Percentiles rank a stretch among this genome's conserved stretches.
phyloP scores from a whole-genome alignment of 1,140 invertebrate species.

The Drosophila biarmipes region DNA sequence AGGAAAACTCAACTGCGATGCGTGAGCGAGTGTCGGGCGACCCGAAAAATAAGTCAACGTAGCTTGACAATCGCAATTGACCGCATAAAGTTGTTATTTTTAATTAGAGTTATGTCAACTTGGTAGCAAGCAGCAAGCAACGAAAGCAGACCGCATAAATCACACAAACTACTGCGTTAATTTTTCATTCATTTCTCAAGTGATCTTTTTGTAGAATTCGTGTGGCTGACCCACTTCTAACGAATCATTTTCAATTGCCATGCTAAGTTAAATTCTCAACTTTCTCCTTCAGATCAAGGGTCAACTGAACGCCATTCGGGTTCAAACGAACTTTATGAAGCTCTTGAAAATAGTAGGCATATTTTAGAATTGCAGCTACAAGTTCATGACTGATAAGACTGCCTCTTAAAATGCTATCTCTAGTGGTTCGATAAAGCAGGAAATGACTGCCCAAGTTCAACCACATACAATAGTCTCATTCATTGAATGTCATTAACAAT shows the following conservation, averaged over 20 bases:
- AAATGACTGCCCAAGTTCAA: constrained; percentile 27
- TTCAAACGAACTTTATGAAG: constrained; percentile 11
- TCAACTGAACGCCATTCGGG: constrained; percentile 6
- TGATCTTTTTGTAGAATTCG: constrained; percentile 5
- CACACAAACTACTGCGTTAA: constrained; percentile 1
- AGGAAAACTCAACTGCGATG: constrained; percentile 15
- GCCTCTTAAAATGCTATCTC: constrained; percentile 7
- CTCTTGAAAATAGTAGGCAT: background rate
- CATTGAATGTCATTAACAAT: constrained; percentile 44
- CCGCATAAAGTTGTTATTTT: constrained; percentile 48
- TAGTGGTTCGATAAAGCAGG: constrained; percentile 33
- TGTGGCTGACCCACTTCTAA: constrained; percentile 38
- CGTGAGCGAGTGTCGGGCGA: constrained; percentile 40
- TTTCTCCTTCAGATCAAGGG: constrained; percentile 14
- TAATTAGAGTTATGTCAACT: constrained; percentile 65
- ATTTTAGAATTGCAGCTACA: constrained; percentile 13
- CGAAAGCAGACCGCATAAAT: constrained; percentile 6
- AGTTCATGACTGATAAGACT: constrained; percentile 52
- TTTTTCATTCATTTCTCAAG: background rate
- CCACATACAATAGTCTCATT: background rate
- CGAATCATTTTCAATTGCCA: constrained; percentile 46
- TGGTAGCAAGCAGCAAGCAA: constrained; percentile 18
- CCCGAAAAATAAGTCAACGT: constrained; percentile 37
- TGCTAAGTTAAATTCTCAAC: constrained; percentile 9
- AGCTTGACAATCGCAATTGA: constrained; percentile 53